phyloP scores from a whole-genome alignment of 2,113 vertebrate genomes.

The Ciconia maguari region DNA sequence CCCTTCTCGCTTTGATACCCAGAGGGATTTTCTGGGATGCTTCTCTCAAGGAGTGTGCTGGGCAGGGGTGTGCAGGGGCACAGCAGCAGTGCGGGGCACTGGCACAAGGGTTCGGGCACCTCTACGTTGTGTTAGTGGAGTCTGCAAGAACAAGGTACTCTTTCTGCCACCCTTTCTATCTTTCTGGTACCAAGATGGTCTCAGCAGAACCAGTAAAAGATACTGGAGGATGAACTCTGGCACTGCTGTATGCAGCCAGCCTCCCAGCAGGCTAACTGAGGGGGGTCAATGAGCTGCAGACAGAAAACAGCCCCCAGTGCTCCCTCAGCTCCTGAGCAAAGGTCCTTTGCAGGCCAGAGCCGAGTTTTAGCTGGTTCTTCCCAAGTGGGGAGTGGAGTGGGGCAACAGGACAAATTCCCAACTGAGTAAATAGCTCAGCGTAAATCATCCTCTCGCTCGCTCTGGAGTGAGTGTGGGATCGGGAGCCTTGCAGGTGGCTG shows the following conservation, averaged over 20 bases:
- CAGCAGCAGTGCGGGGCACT: rapidly evolving
- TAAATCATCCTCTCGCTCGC: background rate
- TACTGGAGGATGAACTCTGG: background rate
- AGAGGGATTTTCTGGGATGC: background rate
- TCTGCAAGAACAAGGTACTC: background rate
- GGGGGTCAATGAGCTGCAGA: background rate
- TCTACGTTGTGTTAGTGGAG: background rate
- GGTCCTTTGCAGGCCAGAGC: background rate
- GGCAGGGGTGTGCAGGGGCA: background rate
- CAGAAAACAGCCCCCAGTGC: background rate
- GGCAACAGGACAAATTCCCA: background rate
- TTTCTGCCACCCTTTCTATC: background rate
- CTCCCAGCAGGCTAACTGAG: background rate
- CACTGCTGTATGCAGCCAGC: background rate
- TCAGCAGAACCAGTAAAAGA: background rate
- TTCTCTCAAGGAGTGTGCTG: background rate
- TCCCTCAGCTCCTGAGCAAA: background rate
- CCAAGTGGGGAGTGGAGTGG: background rate
- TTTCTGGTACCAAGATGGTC: background rate
- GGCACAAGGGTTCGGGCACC: background rate
- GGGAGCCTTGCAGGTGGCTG: background rate
- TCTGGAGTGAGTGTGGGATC: background rate
- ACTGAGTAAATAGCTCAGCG: background rate
- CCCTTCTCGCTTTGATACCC: rapidly evolving
- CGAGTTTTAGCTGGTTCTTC: background rate